Conservation (phyloP, 2,888 invertebrate species). For the Cosmorhoe ocellata region DNA sequence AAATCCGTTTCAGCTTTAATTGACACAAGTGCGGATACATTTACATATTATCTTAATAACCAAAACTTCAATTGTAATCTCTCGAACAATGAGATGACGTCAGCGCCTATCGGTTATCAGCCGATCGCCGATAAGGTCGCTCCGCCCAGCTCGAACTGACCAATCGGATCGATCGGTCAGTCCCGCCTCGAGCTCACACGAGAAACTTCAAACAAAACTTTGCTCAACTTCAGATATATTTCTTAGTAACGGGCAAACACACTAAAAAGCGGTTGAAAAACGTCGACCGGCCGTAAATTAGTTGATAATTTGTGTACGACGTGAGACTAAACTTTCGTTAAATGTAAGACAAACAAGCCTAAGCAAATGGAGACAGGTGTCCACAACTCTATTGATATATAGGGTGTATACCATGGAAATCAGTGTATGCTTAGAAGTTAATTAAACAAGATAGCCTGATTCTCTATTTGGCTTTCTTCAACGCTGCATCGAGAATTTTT, state of each 20-base stretch:
- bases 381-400: slow-evolving; percentile 74
- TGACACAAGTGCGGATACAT: slow-evolving; percentile 16
- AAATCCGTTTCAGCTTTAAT: slow-evolving; percentile 18
- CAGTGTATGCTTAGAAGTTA: slow-evolving; percentile 65
- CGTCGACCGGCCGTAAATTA: slow-evolving; percentile 70
- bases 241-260: slow-evolving; percentile 34
- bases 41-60: slow-evolving; percentile 24
- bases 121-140: slow-evolving; percentile 54
- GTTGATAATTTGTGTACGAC: slow-evolving; percentile 80
- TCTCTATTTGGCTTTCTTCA: slow-evolving; percentile 68
- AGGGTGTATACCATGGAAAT: slow-evolving; percentile 72
- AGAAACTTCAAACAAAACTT: slow-evolving; percentile 22
- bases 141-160: slow-evolving; percentile 67
- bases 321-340: slow-evolving; percentile 74
- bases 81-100: slow-evolving; percentile 40
- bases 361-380: slow-evolving; percentile 81
- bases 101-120: slow-evolving; percentile 59
- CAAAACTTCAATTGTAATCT: slow-evolving; percentile 13
- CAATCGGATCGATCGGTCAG: slow-evolving; percentile 74
- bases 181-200: slow-evolving; percentile 39
- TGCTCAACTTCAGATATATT: slow-evolving; percentile 15
- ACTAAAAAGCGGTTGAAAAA: slow-evolving; percentile 49
- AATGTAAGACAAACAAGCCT: slow-evolving; percentile 76
- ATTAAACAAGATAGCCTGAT: slow-evolving; percentile 78
- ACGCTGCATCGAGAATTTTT: slow-evolving; percentile 41